Evolutionary conservation across 2,113 vertebrate genomes (phyloP), one percentile per base, ranked within the genome.

Genomic region (Zapus hudsonius): DNA sequence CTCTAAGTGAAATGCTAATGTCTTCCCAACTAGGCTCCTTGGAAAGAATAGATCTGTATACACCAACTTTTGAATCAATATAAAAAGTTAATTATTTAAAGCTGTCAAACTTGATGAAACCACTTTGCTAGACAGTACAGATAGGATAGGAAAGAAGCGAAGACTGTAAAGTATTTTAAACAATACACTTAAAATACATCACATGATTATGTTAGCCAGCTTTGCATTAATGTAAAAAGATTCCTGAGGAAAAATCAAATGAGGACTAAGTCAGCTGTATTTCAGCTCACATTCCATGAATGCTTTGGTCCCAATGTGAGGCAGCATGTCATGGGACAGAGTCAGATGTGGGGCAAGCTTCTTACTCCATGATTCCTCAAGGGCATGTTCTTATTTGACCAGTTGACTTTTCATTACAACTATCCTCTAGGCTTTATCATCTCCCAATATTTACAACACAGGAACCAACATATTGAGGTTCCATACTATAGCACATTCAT

Each of bases 11-110:
- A 10, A 90, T 92, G 7, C 67, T 82, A 89, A 78, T 31, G 9
- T 23, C n/a, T 73, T 12, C 85, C n/a, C 36, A 44, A 20, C 20
- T 69, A 25, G 69, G 47, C 42, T 31, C 64, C 74, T 74, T 82
- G 38, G 12, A 72, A 89, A 85, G 44, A 61, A 0, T 55, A 16
- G 3, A 64, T 89, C 23, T 44, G 15, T 31, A 59, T 40, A 76
- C 27, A 76, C 8, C 22, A 44, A 16, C 67, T 82, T 92, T 27
- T 92, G 2, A 57, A 4, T 61, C 42, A 42, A 29, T 23, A 63
- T 16, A 76, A 93, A 61, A 42, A 76, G n/a, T 38, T n/a, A n/a
- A n/a, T n/a, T 61, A 78, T 80, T 89, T 94, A 90, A 93, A 70
- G 29, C 16, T 29, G 33, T 29, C 3, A 47, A 5, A n/a, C 52